These are phyloP conservation scores for Podocnemis expansa DNA, from an alignment of 2,113 vertebrate species.

Conservation along the genomic window DNA sequence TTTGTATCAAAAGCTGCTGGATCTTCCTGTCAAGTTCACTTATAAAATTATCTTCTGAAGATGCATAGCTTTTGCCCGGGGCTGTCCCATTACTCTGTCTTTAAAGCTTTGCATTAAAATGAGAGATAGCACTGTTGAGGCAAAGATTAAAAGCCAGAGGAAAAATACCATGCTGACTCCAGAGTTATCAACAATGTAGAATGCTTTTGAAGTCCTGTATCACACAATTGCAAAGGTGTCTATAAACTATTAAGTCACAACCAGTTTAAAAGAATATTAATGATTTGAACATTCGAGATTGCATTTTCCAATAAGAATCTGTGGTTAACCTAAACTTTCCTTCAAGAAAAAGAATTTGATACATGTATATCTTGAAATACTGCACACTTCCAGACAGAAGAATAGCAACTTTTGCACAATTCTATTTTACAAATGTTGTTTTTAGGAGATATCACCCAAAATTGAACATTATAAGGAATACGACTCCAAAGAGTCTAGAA, in stretches of 20 bases:
- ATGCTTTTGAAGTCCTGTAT: not conserved
- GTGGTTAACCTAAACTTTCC: not conserved
- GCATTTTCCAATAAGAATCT: not conserved
- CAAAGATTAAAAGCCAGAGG: not conserved
- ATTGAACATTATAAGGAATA: not conserved
- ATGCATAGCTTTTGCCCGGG: not conserved
- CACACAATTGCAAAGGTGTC: not conserved
- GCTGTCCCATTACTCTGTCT: not conserved
- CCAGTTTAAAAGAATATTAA: not conserved
- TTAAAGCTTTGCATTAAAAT: not conserved
- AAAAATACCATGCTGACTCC: not conserved
- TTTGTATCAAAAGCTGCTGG: not conserved
- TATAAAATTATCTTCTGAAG: not conserved
- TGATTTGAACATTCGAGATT: not conserved
- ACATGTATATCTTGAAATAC: not conserved
- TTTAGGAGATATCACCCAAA: not conserved
- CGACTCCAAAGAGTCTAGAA: not conserved
- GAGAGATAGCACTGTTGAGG: not conserved
- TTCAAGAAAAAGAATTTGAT: not conserved
- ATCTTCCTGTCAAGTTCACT: not conserved
- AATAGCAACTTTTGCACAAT: not conserved
- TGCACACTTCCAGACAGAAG: not conserved
- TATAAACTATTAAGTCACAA: not conserved
- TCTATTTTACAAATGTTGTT: not conserved
- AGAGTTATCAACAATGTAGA: not conserved